phyloP scores from a whole-genome alignment of 2,797 vertebrate species.

The Heterohyrax brucei region DNA sequence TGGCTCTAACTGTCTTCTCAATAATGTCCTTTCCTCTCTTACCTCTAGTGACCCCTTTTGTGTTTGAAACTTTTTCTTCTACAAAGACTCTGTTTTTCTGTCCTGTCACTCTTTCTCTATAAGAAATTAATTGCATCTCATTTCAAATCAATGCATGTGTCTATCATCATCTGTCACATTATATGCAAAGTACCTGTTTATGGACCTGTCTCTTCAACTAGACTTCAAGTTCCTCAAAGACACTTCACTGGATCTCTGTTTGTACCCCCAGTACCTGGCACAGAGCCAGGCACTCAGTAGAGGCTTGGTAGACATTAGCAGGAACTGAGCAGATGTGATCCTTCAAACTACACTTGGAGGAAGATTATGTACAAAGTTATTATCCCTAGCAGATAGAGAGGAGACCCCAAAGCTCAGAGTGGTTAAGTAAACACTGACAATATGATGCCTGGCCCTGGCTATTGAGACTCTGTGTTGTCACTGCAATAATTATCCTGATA shows the following conservation, averaged over 20 bases:
- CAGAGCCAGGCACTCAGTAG: background rate
- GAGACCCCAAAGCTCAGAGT: background rate
- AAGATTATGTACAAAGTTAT: background rate
- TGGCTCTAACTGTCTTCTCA: background rate
- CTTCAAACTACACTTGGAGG: background rate
- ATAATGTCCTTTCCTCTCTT: background rate
- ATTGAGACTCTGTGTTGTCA: background rate
- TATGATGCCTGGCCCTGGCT: background rate
- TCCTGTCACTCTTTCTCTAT: background rate
- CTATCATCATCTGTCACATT: constrained; percentile 27
- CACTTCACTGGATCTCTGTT: background rate
- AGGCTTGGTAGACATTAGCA: background rate
- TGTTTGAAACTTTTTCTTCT: background rate
- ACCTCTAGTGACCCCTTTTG: background rate
- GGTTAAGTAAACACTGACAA: constrained; percentile 40
- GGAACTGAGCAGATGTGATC: background rate
- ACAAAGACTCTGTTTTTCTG: background rate
- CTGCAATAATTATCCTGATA: constrained; percentile 1
- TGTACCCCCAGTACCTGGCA: background rate
- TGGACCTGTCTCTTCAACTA: background rate
- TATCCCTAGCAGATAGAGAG: background rate
- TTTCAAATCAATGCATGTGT: constrained; percentile 35
- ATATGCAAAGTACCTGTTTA: constrained; percentile 7
- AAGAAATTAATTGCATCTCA: constrained; percentile 65
- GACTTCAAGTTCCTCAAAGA: background rate